Conservation (phyloP, 2,113 vertebrate genomes). For the Laticauda colubrina region DNA sequence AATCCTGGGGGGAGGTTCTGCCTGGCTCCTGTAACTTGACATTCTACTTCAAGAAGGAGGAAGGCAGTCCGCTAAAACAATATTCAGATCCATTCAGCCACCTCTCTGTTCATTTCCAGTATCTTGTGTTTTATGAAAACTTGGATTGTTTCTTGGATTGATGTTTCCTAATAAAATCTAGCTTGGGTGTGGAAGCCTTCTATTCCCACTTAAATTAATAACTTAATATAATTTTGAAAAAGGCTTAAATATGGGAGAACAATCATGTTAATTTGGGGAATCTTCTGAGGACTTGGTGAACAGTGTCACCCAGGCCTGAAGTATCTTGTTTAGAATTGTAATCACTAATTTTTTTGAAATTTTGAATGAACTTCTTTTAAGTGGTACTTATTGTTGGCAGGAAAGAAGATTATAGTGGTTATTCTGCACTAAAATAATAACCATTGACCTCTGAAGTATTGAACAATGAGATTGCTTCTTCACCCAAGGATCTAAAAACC, state of each 20-base stretch:
- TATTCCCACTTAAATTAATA: not conserved
- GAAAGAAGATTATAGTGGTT: not conserved
- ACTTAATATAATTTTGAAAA: not conserved
- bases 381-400: constrained; percentile 25
- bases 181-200: constrained; percentile 17
- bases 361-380: not conserved
- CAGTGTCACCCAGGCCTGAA: constrained; percentile 15
- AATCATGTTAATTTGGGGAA: constrained; percentile 10
- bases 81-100: constrained; percentile 16
- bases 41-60: not conserved
- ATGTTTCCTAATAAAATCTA: not conserved
- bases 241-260: constrained; percentile 12
- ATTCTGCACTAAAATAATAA: not conserved
- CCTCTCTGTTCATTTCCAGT: constrained; percentile 13
- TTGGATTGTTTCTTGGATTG: constrained; percentile 10
- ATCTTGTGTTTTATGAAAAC: constrained; percentile 1
- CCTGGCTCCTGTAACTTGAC: constrained; percentile 14
- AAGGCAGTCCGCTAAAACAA: constrained; percentile 6
- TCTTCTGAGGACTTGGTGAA: constrained; percentile 22
- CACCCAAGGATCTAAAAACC: not conserved
- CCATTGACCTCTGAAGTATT: not conserved
- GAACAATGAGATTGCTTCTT: not conserved
- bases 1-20: constrained; percentile 19
- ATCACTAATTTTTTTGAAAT: not conserved
- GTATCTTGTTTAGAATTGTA: not conserved